Evolutionary conservation across 2,888 invertebrate genomes (phyloP), one percentile per base, ranked within the genome.

Genomic region (Chrysolina oricalcia): DNA sequence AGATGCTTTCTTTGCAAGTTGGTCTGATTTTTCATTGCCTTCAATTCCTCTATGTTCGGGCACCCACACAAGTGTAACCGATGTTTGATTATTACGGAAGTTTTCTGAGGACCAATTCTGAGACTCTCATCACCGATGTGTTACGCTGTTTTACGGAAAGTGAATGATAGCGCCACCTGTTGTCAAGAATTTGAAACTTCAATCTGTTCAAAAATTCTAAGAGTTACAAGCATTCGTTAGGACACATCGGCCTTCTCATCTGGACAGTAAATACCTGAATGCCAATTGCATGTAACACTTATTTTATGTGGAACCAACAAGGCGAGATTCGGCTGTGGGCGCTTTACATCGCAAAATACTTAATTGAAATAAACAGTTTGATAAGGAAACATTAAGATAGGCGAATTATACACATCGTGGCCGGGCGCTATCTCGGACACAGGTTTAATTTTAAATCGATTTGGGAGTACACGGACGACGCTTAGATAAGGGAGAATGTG

Each of bases 401-500:
- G 84, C 77, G 81, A 83, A 84, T 83, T 84, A 82, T 84, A 86
- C 84, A 84, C 82, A 83, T 83, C 80, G 83, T 83, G 79, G 80
- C 66, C 78, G 76, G 77, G 75, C 75, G 80, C 85, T 88, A 88
- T 88, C 88, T 85, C 81, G 79, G 84, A 88, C 88, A 88, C 86
- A 85, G 85, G 86, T 88, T 88, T 88, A 88, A 88, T 88, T 88
- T 88, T 87, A 88, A 88, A 88, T 88, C 88, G 88, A 88, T 88
- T 88, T 87, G 87, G 87, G 86, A 78, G 78, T 83, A 86, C 86
- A 87, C 82, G 85, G 85, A 82, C 86, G 85, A 81, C 85, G 83
- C 84, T 87, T 86, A 87, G 87, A 87, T 87, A 87, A 87, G 83
- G 68, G 35, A 43, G 71, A 72, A 77, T 72, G 80, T 80, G 81